Evolutionary conservation across 1,140 invertebrate species (phyloP).

Genomic region (Cotesia typhae): DNA sequence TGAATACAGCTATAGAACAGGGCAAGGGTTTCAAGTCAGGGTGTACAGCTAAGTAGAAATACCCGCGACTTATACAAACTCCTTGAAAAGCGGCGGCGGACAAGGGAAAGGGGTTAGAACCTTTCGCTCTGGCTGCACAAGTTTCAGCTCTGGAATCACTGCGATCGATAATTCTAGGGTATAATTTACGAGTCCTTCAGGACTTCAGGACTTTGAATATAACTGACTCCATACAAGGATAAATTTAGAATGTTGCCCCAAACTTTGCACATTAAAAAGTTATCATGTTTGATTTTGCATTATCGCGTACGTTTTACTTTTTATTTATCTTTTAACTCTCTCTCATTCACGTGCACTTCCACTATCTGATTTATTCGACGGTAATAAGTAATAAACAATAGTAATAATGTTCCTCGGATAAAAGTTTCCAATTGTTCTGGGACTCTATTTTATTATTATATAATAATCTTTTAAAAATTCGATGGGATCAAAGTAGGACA

Average conservation of each 20-base stretch:
- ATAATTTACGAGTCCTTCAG: slow-evolving; percentile 33
- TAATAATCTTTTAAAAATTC: no score
- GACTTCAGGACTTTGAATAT: slow-evolving; percentile 22
- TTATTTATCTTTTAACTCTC: neutral
- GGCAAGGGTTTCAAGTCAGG: no score
- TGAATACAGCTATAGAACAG: neutral
- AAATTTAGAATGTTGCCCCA: slow-evolving; percentile 26
- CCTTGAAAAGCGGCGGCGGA: neutral
- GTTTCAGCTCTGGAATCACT: neutral
- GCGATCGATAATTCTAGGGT: slow-evolving; percentile 31
- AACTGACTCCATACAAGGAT: slow-evolving; percentile 15
- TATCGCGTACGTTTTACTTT: slow-evolving; percentile 4
- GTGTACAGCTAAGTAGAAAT: slow-evolving; percentile 19
- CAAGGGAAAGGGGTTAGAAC: neutral
- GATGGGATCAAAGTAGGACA: no score
- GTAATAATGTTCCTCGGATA: no score
- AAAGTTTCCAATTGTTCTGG: no score
- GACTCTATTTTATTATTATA: no score
- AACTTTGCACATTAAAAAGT: slow-evolving; percentile 26
- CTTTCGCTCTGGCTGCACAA: no score
- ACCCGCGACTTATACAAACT: slow-evolving; percentile 22
- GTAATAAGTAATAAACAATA: no score
- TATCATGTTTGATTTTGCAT: slow-evolving; percentile 21
- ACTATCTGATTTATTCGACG: no score
- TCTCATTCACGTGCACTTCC: neutral